Evolutionary conservation across 2,797 vertebrate genomes (phyloP).

Genomic region (Epinephelus coioides): DNA sequence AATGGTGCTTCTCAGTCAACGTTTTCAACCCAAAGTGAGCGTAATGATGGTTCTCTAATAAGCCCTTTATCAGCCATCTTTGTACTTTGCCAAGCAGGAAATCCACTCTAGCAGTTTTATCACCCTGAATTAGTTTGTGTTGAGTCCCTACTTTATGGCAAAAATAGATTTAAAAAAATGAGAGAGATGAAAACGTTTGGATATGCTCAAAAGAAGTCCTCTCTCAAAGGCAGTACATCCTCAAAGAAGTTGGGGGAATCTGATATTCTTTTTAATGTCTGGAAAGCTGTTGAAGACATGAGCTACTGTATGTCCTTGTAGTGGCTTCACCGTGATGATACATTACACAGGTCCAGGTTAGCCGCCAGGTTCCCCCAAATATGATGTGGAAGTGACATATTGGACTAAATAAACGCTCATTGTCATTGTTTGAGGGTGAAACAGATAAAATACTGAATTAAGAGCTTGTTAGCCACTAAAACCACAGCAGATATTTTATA

Average conservation of each 20-base stretch:
- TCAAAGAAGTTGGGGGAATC: constrained; percentile 88
- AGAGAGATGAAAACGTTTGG: constrained; percentile 86
- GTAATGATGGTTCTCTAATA: constrained; percentile 81
- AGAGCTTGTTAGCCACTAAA: constrained; percentile 47
- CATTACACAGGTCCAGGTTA: constrained; percentile 83
- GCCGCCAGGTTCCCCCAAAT: constrained; percentile 78
- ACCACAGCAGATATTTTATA: constrained; percentile 43
- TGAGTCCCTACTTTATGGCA: constrained; percentile 75
- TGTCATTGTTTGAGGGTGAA: constrained; percentile 37
- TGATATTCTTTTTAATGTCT: constrained; percentile 89
- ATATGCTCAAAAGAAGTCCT: constrained; percentile 88
- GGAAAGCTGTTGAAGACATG: constrained; percentile 83
- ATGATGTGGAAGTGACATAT: constrained; percentile 75
- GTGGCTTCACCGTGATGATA: constrained; percentile 77
- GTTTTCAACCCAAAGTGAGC: constrained; percentile 80
- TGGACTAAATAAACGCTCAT: constrained; percentile 45
- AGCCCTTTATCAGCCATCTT: constrained; percentile 79
- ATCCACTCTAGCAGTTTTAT: constrained; percentile 71
- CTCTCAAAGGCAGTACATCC: constrained; percentile 86
- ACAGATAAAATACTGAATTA: constrained; percentile 40
- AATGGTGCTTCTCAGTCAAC: constrained; percentile 77
- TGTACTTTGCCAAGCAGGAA: constrained; percentile 75
- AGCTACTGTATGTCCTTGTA: constrained; percentile 82
- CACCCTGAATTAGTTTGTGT: constrained; percentile 81
- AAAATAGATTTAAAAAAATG: constrained; percentile 80